Conservation (phyloP, 2,888 invertebrate genomes). For the Dione juno region DNA sequence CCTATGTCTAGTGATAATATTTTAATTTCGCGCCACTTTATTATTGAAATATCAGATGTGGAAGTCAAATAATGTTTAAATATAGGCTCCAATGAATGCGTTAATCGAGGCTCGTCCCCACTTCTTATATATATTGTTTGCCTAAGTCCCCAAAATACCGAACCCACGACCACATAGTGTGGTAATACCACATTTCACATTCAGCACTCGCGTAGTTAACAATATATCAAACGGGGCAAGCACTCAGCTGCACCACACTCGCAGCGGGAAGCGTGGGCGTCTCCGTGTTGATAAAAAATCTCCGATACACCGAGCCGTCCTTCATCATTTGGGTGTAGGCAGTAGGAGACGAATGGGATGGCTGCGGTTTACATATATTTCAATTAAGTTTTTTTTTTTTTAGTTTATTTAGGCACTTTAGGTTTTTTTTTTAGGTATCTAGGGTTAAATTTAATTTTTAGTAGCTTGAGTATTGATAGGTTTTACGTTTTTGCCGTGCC, state of each 20-base stretch:
- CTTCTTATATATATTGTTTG: too few relatives aligned
- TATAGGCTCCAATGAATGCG: too few relatives aligned
- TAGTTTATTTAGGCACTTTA: neutral
- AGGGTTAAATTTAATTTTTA: too few relatives aligned
- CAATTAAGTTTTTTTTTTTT: neutral
- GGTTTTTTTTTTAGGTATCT: neutral
- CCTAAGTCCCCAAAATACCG: too few relatives aligned
- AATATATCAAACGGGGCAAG: slow-evolving; percentile 17
- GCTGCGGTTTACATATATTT: slow-evolving; percentile 9
- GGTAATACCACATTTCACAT: neutral
- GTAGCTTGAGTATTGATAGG: too few relatives aligned
- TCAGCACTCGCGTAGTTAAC: slow-evolving; percentile 8
- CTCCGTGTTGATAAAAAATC: slow-evolving; percentile 28
- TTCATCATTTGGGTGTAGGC: slow-evolving; percentile 27
- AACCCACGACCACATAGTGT: neutral
- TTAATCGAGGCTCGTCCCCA: too few relatives aligned
- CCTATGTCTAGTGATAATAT: too few relatives aligned
- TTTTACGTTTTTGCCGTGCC: too few relatives aligned
- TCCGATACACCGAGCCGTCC: slow-evolving; percentile 13
- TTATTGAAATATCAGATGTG: too few relatives aligned
- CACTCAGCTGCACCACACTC: slow-evolving; percentile 14
- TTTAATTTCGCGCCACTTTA: too few relatives aligned
- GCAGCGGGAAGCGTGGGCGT: slow-evolving; percentile 24
- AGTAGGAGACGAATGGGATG: slow-evolving; percentile 17
- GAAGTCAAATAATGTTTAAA: too few relatives aligned